Evolutionary conservation across 2,113 vertebrate species (phyloP), one percentile per base, ranked within the genome.

Genomic region (Hypanus sabinus): DNA sequence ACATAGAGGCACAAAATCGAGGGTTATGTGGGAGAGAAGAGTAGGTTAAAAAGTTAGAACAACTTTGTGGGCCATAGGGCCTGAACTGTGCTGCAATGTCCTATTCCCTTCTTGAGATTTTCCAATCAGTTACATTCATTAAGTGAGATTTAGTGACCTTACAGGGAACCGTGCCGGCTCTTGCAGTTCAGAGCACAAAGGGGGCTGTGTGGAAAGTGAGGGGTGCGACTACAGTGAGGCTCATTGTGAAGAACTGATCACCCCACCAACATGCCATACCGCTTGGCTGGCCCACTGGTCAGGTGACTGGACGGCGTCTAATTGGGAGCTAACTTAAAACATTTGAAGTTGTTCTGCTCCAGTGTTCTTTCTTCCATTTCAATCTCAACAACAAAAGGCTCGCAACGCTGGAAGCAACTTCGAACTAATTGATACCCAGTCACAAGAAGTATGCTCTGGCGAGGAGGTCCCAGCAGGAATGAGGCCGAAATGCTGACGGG

Each of bases 141-240:
- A 71, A 93, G 68, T 55, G 70, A 93, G 55, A 55, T 36, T 71
- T 46, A 93, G 91, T 93, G 36, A 93, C 70, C 65, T 46, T 93
- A 46, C 11, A 0, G 9, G 71, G 33, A 73, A 46, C 46, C 27
- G 70, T 71, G 90, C 70, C 90, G 12, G 68, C 27, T 57, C 79
- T 94, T 60, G 93, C 30, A 94, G 18, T 81, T 46, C 88, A 36
- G 65, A 94, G 94, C 79, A 94, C 77, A 94, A 94, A 68, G 75
- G 70, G 20, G n/a, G 33, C 68, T 75, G 20, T 94, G 62, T 94
- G 60, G 93, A 68, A 85, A 94, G 85, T 73, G n/a, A 60, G 30
- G 85, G 38, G 38, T 60, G 24, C 65, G 77, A 24, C 75, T 79
- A 94, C 20, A 94, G 60, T 73, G 79, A 90, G 38, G 68, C 36